These are phyloP conservation scores for Diplazon laetatorius DNA, from an alignment of 2,888 invertebrate genomes.

Conservation along the genomic window DNA sequence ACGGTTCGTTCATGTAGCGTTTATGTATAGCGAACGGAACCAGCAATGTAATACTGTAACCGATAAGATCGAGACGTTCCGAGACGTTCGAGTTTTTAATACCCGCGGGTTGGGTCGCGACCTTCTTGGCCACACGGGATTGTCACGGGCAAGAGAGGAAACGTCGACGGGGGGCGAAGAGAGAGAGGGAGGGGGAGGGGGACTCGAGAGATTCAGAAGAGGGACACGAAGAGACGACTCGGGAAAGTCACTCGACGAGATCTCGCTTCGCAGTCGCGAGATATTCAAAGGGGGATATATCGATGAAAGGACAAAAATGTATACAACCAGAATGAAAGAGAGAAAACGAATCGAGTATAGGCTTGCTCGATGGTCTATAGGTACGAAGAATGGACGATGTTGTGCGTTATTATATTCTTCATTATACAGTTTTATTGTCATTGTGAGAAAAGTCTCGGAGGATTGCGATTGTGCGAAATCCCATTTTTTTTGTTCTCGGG, in stretches of 20 bases:
- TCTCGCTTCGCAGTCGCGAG: too few relatives aligned
- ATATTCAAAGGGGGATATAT: slow-evolving; percentile 51
- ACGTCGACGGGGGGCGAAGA: slow-evolving; percentile 7
- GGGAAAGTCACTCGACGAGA: slow-evolving; percentile 54
- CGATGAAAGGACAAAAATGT: slow-evolving; percentile 32
- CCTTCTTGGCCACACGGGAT: slow-evolving; percentile 52
- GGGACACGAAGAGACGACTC: slow-evolving; percentile 31
- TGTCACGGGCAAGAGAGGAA: slow-evolving; percentile 15
- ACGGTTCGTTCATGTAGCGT: slow-evolving; percentile 5
- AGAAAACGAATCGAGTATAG: slow-evolving; percentile 32
- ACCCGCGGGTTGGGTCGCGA: slow-evolving; percentile 65
- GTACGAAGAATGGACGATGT: slow-evolving; percentile 30
- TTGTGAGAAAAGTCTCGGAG: slow-evolving; percentile 3
- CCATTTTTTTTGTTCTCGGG: neutral
- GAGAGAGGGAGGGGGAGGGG: neutral
- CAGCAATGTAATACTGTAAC: slow-evolving; percentile 55
- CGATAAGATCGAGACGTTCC: slow-evolving; percentile 64
- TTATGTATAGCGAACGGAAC: slow-evolving; percentile 22
- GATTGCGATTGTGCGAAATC: slow-evolving; percentile 38
- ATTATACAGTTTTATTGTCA: neutral
- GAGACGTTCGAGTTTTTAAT: slow-evolving; percentile 71
- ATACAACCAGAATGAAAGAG: slow-evolving; percentile 14
- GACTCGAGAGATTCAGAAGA: slow-evolving; percentile 12
- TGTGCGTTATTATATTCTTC: too few relatives aligned
- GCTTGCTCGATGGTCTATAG: slow-evolving; percentile 52